Conservation (phyloP, 2,888 invertebrate species). For the Tanaodytes sp. region DNA sequence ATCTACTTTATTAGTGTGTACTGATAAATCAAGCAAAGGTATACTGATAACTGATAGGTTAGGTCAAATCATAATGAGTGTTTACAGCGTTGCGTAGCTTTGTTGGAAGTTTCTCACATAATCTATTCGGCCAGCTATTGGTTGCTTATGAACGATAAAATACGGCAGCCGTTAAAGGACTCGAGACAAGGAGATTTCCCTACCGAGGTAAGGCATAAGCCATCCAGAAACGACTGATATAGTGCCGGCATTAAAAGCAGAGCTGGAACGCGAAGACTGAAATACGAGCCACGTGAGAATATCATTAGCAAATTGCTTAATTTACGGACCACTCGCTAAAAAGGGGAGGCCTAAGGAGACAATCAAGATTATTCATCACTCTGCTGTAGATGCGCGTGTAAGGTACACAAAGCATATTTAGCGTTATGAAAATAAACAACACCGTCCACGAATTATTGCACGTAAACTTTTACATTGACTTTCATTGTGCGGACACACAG, state of each 20-base stretch:
- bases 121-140: constrained; percentile 57
- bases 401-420: constrained; percentile 41
- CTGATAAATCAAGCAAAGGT: too few species aligned
- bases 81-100: too few species aligned
- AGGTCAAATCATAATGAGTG: too few species aligned
- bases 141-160: constrained; percentile 64
- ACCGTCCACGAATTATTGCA: constrained; percentile 19
- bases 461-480: constrained; percentile 40
- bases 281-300: constrained; percentile 71
- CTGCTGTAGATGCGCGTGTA: constrained; percentile 30
- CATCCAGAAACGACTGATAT: constrained; percentile 63
- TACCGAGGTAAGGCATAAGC: constrained; percentile 55
- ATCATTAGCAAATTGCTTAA: constrained; percentile 73
- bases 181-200: constrained; percentile 62
- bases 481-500: constrained; percentile 29
- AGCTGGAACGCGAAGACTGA: constrained; percentile 65
- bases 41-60: too few species aligned
- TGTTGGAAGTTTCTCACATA: constrained; percentile 38
- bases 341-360: constrained; percentile 55
- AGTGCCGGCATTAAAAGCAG: constrained; percentile 67
- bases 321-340: constrained; percentile 65
- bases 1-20: too few species aligned
- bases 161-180: constrained; percentile 64
- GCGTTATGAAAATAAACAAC: constrained; percentile 45
- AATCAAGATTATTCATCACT: constrained; percentile 55